phyloP scores from a whole-genome alignment of 1,140 invertebrate genomes.

The Trachelipus rathkii region DNA sequence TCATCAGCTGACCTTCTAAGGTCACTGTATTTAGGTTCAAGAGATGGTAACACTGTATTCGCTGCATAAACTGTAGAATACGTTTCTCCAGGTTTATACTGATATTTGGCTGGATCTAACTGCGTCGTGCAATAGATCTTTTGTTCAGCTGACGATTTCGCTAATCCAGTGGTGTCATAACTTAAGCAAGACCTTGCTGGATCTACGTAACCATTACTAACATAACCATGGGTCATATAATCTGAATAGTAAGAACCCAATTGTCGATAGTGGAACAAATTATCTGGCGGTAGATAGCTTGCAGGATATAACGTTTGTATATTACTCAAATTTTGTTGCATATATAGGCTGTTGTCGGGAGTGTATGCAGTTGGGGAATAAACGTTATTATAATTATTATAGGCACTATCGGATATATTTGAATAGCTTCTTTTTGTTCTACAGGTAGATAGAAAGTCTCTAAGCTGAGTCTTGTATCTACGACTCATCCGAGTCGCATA shows the following conservation, averaged over 20 bases:
- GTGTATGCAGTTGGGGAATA: constrained; percentile 62
- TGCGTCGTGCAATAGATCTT: constrained; percentile 43
- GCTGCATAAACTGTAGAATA: constrained; percentile 42
- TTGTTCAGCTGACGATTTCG: constrained; percentile 40
- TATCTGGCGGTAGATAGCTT: constrained; percentile 56
- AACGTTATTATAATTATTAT: constrained; percentile 53
- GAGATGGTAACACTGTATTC: constrained; percentile 37
- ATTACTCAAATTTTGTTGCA: constrained; percentile 64
- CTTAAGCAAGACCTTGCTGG: constrained; percentile 46
- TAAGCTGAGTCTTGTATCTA: constrained; percentile 84
- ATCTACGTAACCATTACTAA: constrained; percentile 49
- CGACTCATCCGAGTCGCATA: constrained; percentile 57
- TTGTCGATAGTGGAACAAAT: constrained; percentile 63
- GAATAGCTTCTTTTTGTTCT: constrained; percentile 74
- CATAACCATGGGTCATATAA: constrained; percentile 48
- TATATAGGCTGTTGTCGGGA: constrained; percentile 61
- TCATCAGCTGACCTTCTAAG: constrained; percentile 29
- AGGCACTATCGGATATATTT: constrained; percentile 48
- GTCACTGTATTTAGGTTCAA: constrained; percentile 42
- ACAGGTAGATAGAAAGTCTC: constrained; percentile 87
- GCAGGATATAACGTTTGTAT: constrained; percentile 58
- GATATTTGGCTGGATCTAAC: constrained; percentile 44
- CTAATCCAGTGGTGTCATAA: constrained; percentile 39
- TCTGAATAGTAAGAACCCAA: constrained; percentile 49
- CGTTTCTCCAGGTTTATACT: constrained; percentile 40